phyloP scores from a whole-genome alignment of 2,113 vertebrate species.

The Xiphophorus couchianus region DNA sequence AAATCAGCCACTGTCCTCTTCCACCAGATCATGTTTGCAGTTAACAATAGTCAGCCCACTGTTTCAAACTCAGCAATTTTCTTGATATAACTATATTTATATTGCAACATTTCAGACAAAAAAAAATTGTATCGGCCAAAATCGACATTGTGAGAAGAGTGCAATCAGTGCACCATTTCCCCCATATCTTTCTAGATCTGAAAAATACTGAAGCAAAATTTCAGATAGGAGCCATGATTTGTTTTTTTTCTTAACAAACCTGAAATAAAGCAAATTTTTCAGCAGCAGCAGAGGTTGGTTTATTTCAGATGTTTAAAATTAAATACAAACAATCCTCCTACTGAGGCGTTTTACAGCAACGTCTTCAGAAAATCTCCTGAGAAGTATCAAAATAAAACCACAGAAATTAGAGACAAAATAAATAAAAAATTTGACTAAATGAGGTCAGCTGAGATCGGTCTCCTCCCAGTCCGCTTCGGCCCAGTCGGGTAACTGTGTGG shows the following conservation, averaged over 20 bases:
- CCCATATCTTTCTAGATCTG: background rate
- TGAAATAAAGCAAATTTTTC: background rate
- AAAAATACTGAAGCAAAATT: background rate
- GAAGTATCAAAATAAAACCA: background rate
- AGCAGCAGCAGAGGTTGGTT: background rate
- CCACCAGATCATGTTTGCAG: no score
- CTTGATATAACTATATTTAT: no score
- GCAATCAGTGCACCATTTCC: no score
- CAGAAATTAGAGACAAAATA: background rate
- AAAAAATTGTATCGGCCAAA: no score
- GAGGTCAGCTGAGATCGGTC: conserved; percentile 37
- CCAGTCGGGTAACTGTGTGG: conserved; percentile 89
- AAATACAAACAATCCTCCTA: background rate
- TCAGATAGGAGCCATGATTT: background rate
- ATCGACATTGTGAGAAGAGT: no score
- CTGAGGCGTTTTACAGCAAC: background rate
- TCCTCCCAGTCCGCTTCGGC: conserved; percentile 90
- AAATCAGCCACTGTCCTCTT: no score
- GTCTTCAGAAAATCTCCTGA: background rate
- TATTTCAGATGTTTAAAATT: no score
- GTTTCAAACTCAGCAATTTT: no score
- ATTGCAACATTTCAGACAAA: no score
- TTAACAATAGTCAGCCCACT: no score
- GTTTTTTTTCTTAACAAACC: background rate
- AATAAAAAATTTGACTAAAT: background rate